Percentiles rank a stretch among this genome's conserved stretches.
Evolutionary conservation across 2,113 vertebrate genomes (phyloP).

Genomic region (Myiozetetes cayanensis): DNA sequence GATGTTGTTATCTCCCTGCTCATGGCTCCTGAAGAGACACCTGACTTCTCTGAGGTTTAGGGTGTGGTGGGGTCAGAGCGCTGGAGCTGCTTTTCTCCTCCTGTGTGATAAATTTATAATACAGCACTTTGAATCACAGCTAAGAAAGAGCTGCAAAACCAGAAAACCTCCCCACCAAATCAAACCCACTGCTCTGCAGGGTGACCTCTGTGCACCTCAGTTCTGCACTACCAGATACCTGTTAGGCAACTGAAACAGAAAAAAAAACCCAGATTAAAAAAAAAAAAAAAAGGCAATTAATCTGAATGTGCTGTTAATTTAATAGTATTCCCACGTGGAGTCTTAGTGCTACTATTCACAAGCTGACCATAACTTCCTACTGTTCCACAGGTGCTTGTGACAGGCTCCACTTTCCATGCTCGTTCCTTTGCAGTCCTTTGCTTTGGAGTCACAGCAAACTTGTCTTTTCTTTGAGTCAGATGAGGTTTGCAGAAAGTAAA

Average conservation of each 20-base stretch:
- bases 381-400: constrained; percentile 37
- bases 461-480: background rate
- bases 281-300: background rate
- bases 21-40: background rate
- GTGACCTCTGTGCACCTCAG: background rate
- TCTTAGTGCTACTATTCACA: constrained; percentile 30
- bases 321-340: background rate
- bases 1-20: background rate
- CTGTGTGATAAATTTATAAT: background rate
- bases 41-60: background rate
- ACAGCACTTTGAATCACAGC: background rate
- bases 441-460: background rate
- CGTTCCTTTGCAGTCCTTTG: background rate
- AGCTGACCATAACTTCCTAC: constrained; percentile 7
- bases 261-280: background rate
- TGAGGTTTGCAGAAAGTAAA: background rate
- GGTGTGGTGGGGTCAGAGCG: background rate
- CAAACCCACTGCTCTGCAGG: background rate
- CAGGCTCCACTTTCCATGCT: background rate
- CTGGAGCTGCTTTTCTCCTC: background rate
- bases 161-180: background rate
- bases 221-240: background rate
- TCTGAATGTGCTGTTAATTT: constrained; percentile 47
- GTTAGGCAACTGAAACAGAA: background rate
- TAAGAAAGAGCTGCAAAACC: background rate